Evolutionary conservation across 92 coral and sea anemone species (phyloP).

Genomic region (Actinostola sp.): DNA sequence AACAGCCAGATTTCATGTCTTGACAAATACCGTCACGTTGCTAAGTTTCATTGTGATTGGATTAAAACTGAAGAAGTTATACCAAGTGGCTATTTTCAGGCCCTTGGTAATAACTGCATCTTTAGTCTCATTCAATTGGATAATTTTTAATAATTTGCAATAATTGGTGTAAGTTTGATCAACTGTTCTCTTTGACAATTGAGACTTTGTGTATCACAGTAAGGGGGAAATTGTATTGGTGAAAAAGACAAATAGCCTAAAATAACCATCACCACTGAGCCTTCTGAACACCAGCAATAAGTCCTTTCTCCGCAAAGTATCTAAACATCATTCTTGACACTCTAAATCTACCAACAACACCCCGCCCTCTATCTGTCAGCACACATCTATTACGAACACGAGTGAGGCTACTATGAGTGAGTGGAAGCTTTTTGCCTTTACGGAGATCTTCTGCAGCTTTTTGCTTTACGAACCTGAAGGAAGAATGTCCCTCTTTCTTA

Average conservation of each 20-base stretch:
- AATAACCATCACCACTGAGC: constrained; percentile 78
- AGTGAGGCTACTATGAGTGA: constrained; percentile 69
- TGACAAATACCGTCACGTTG: too few relatives aligned
- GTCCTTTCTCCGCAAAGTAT: constrained; percentile 93
- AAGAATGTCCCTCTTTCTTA: constrained; percentile 94
- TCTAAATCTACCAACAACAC: constrained; percentile 87
- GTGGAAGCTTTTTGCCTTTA: constrained; percentile 80
- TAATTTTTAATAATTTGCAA: too few relatives aligned
- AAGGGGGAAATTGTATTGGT: too few relatives aligned
- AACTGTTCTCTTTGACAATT: neutral
- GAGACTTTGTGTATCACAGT: too few relatives aligned
- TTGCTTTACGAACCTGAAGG: constrained; percentile 84
- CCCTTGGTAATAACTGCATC: too few relatives aligned
- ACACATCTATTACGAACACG: constrained; percentile 97
- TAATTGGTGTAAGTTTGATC: too few relatives aligned
- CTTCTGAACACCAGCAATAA: constrained; percentile 83
- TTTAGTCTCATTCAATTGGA: too few relatives aligned
- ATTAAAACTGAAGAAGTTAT: too few relatives aligned
- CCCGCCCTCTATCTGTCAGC: constrained; percentile 94
- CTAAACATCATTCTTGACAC: constrained; percentile 96
- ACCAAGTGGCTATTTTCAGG: too few relatives aligned
- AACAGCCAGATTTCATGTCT: too few relatives aligned
- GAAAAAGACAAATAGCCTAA: neutral
- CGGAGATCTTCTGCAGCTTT: constrained; percentile 87
- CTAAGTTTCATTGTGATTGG: too few relatives aligned